phyloP scores from a whole-genome alignment of 2,888 invertebrate species.

The Chromoteleia sp. region DNA sequence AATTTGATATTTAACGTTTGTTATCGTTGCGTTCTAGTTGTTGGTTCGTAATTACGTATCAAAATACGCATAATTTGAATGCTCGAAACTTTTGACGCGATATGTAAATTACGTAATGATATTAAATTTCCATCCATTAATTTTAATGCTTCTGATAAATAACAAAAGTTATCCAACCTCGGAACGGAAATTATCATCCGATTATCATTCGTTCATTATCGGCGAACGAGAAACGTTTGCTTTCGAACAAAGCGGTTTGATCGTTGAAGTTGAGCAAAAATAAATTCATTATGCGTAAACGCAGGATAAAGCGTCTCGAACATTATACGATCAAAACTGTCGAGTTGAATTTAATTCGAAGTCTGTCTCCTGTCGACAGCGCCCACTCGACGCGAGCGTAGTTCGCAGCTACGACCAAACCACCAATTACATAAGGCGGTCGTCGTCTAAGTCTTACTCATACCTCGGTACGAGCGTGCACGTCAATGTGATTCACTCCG shows the following conservation, averaged over 20 bases:
- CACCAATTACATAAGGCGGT: conserved; percentile 71
- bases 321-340: conserved; percentile 45
- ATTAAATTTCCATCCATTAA: conserved; percentile 17
- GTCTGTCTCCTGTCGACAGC: conserved; percentile 63
- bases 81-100: conserved; percentile 1
- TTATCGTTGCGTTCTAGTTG: conserved; percentile 1
- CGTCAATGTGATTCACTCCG: conserved; percentile 75
- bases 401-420: conserved; percentile 63
- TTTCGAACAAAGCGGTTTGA: background rate
- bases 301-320: conserved; percentile 12
- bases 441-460: conserved; percentile 73
- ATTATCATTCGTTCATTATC: no score
- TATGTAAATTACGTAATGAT: conserved; percentile 14
- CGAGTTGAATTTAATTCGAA: conserved; percentile 62
- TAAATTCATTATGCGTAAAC: background rate
- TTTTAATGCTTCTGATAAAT: conserved; percentile 1
- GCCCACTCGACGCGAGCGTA: conserved; percentile 60
- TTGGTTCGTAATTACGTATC: conserved; percentile 16
- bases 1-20: background rate
- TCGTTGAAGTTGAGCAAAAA: conserved; percentile 5
- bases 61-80: conserved; percentile 15
- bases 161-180: conserved; percentile 4
- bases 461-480: conserved; percentile 64
- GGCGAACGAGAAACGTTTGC: no score
- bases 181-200: background rate